phyloP scores from a whole-genome alignment of 2,888 invertebrate species.

The Mythimna pallens region DNA sequence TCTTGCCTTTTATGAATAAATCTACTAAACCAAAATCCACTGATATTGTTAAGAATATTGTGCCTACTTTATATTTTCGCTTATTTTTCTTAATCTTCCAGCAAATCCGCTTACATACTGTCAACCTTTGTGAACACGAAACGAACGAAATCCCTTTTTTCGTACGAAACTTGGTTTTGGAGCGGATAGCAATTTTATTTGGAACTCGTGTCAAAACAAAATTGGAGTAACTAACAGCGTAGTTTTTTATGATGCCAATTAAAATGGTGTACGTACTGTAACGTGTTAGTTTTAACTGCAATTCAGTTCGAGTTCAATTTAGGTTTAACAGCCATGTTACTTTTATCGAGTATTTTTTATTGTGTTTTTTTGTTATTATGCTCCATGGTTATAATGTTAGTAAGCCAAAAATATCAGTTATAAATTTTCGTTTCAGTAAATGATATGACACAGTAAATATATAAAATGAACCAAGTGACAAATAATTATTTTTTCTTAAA shows the following conservation, averaged over 20 bases:
- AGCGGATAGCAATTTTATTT: slow-evolving; percentile 65
- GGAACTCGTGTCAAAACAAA: slow-evolving; percentile 70
- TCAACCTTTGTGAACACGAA: slow-evolving; percentile 76
- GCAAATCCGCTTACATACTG: slow-evolving; percentile 79
- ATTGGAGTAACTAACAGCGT: slow-evolving; percentile 58
- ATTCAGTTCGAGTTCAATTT: slow-evolving; percentile 49
- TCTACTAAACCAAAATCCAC: slow-evolving; percentile 60
- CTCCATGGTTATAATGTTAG: too few relatives aligned
- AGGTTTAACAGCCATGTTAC: slow-evolving; percentile 30
- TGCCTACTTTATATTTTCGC: slow-evolving; percentile 72
- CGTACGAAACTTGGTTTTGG: slow-evolving; percentile 57
- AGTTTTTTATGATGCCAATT: slow-evolving; percentile 63
- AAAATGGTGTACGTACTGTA: slow-evolving; percentile 52
- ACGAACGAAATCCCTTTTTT: slow-evolving; percentile 74
- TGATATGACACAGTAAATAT: too few relatives aligned
- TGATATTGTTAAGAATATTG: slow-evolving; percentile 67
- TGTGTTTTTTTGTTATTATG: not conserved
- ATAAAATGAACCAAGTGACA: too few relatives aligned
- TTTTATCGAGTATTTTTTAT: slow-evolving; percentile 27
- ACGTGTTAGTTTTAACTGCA: slow-evolving; percentile 47
- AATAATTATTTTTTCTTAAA: too few relatives aligned
- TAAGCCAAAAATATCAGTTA: too few relatives aligned
- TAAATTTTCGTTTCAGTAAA: too few relatives aligned
- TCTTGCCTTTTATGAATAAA: slow-evolving; percentile 55
- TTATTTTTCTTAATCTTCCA: slow-evolving; percentile 78